Conservation (phyloP, 2,113 vertebrate genomes). For the Mystacornis crossleyi region DNA sequence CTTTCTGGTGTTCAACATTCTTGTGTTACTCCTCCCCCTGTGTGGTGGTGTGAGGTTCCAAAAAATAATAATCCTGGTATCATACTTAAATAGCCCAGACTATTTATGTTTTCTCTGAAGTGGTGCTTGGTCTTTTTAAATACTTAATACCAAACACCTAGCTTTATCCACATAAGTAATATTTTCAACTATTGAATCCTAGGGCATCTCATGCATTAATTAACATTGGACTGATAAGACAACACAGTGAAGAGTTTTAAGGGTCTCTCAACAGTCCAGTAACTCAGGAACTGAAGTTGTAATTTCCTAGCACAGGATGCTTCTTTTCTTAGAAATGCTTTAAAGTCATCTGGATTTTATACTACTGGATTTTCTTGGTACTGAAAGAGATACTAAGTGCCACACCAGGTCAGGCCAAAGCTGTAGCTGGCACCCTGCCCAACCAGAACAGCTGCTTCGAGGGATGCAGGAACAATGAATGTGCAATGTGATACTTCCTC, state of each 20-base stretch:
- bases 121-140: background rate
- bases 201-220: background rate
- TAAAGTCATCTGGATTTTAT: background rate
- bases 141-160: background rate
- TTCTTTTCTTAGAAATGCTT: background rate
- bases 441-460: background rate
- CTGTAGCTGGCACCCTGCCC: background rate
- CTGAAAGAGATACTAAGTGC: background rate
- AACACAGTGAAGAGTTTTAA: background rate
- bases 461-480: background rate
- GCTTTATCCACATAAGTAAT: background rate
- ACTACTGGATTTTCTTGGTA: background rate
- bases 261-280: background rate
- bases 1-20: background rate
- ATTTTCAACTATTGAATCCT: background rate
- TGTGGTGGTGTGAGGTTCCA: background rate
- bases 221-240: background rate
- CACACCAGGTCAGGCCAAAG: background rate
- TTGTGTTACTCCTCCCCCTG: background rate
- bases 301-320: background rate
- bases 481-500: background rate
- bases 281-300: background rate
- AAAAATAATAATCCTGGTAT: background rate
- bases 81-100: background rate
- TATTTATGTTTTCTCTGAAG: background rate